Conservation (phyloP, 1,140 invertebrate species). For the Chironomus tepperi region DNA sequence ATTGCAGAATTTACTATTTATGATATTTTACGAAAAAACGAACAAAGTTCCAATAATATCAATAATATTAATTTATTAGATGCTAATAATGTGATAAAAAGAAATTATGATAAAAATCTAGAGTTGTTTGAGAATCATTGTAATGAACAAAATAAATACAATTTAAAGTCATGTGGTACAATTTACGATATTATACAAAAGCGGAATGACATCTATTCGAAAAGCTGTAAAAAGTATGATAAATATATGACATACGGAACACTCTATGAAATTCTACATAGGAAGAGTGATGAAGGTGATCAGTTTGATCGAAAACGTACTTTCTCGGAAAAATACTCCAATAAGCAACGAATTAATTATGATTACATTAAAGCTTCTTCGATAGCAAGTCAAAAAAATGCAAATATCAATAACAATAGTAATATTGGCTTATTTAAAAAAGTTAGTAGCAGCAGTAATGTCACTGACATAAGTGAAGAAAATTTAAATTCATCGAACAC, state of each 20-base stretch:
- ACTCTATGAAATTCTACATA: conserved; percentile 39
- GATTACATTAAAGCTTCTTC: neutral
- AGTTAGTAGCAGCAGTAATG: conserved; percentile 17
- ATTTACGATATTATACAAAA: conserved; percentile 40
- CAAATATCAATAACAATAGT: neutral
- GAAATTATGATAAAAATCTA: conserved; percentile 10
- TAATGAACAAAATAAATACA: conserved; percentile 38
- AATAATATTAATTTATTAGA: neutral
- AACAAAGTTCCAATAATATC: neutral
- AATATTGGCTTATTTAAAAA: conserved; percentile 12
- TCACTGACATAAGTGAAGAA: conserved; percentile 27
- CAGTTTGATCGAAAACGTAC: conserved; percentile 25
- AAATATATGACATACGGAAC: conserved; percentile 41
- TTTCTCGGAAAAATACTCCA: conserved; percentile 26
- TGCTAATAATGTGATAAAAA: neutral
- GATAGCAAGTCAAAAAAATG: neutral
- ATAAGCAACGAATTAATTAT: conserved; percentile 20
- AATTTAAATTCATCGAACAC: conserved; percentile 24
- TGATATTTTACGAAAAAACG: neutral
- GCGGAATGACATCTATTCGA: conserved; percentile 38
- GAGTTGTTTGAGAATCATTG: neutral
- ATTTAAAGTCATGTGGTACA: conserved; percentile 36
- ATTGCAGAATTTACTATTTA: conserved; percentile 14
- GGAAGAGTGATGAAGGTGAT: conserved; percentile 26
- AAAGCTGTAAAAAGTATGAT: conserved; percentile 38